phyloP scores from a whole-genome alignment of 2,888 invertebrate species.

The Seladonia tumulorum region DNA sequence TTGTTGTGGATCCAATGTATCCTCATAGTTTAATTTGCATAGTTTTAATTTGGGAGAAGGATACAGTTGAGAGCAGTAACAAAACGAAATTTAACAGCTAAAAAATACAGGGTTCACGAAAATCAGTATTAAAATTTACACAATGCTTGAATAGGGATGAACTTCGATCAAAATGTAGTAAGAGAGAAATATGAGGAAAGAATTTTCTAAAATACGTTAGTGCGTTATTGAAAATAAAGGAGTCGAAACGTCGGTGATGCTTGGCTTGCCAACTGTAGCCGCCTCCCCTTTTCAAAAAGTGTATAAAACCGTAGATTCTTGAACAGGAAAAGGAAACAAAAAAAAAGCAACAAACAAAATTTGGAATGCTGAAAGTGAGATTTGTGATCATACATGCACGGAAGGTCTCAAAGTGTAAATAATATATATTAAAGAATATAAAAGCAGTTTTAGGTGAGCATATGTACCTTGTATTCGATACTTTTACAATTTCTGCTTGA shows the following conservation, averaged over 20 bases:
- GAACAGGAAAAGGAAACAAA: not conserved
- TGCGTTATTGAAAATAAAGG: not conserved
- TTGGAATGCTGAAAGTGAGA: conserved; percentile 33
- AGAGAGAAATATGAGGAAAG: not conserved
- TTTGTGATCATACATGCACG: conserved; percentile 46
- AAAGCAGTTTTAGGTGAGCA: conserved; percentile 61
- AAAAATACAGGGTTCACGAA: not conserved
- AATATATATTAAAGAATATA: conserved; percentile 67
- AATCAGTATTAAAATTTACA: not conserved
- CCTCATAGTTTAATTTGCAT: conserved; percentile 7
- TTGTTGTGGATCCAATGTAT: conserved; percentile 32
- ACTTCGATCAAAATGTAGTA: not conserved
- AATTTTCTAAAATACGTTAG: not conserved
- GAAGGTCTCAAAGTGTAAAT: conserved; percentile 64
- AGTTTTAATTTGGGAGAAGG: not conserved
- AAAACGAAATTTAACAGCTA: not conserved
- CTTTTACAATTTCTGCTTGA: conserved; percentile 67
- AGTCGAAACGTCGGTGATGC: not conserved
- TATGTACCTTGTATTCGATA: conserved; percentile 64
- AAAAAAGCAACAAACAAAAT: conserved; percentile 15
- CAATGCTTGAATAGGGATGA: not conserved
- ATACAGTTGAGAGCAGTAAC: not conserved
- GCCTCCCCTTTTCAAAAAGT: not conserved
- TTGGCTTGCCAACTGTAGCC: not conserved
- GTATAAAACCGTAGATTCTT: conserved; percentile 36